Percentiles rank a stretch among this genome's conserved stretches.
Evolutionary conservation across 2,888 invertebrate species (phyloP).

Genomic region (Halictus quadricinctus): DNA sequence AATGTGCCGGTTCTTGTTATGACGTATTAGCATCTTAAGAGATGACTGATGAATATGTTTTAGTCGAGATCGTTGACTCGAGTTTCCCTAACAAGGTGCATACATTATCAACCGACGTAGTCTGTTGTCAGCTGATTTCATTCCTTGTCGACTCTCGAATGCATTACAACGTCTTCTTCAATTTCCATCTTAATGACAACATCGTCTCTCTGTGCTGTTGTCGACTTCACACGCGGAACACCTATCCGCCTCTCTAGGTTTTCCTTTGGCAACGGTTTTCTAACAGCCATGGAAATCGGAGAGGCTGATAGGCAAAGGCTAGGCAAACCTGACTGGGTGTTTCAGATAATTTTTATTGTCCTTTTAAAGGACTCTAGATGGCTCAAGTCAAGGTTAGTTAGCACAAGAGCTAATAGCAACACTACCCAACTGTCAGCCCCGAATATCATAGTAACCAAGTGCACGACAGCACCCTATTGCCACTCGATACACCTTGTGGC

Average conservation of each 20-base stretch:
- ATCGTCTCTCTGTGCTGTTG: not conserved
- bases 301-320: not conserved
- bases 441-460: too few relatives aligned
- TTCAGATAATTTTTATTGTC: not conserved
- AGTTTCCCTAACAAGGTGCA: slow-evolving; percentile 12
- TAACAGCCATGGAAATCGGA: not conserved
- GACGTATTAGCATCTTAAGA: slow-evolving; percentile 7
- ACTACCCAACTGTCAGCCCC: too few relatives aligned
- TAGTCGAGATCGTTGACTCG: slow-evolving; percentile 6
- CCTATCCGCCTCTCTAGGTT: not conserved
- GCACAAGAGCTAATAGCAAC: too few relatives aligned
- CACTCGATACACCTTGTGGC: too few relatives aligned
- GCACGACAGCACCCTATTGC: too few relatives aligned
- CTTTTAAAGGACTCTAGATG: too few relatives aligned
- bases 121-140: slow-evolving; percentile 8
- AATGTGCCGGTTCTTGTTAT: not conserved
- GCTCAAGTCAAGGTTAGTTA: not conserved
- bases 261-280: not conserved
- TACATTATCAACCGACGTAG: slow-evolving; percentile 9
- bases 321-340: not conserved
- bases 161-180: slow-evolving; percentile 13
- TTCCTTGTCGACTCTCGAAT: slow-evolving; percentile 9
- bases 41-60: slow-evolving; percentile 18
- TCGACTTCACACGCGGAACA: not conserved
- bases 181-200: slow-evolving; percentile 13